A percentile compares a stretch with the other conserved stretches of the same genome.
These are phyloP conservation scores for Ochlodes sylvanus DNA, from an alignment of 2,888 invertebrate genomes.

Conservation along the genomic window DNA sequence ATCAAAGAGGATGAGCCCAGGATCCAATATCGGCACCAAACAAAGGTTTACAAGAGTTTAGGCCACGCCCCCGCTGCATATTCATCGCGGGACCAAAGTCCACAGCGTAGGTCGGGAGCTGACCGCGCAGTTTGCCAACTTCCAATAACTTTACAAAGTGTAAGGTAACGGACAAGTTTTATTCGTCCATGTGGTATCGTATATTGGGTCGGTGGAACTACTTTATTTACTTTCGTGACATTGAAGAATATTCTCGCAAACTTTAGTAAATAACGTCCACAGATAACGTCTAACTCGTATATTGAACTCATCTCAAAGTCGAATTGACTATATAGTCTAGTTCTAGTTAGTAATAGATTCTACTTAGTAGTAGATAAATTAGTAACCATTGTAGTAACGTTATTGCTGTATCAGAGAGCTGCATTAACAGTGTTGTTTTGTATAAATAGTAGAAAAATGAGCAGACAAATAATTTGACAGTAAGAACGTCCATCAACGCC, in stretches of 20 bases:
- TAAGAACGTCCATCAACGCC: too few relatives aligned
- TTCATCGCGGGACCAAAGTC: slow-evolving; percentile 74
- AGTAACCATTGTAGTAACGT: too few relatives aligned
- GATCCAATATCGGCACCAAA: slow-evolving; percentile 80
- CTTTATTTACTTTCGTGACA: slow-evolving; percentile 7
- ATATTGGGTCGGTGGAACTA: background rate
- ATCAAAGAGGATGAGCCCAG: slow-evolving; percentile 71
- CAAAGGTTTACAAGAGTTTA: slow-evolving; percentile 84
- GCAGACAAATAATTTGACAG: too few relatives aligned
- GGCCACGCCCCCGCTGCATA: slow-evolving; percentile 80
- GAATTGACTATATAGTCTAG: background rate
- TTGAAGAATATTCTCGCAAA: slow-evolving; percentile 18
- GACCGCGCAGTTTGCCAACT: slow-evolving; percentile 22
- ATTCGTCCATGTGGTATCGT: slow-evolving; percentile 9
- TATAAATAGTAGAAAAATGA: too few relatives aligned
- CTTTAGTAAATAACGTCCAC: background rate
- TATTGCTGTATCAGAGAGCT: too few relatives aligned
- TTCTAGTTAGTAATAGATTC: too few relatives aligned
- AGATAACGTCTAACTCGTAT: background rate
- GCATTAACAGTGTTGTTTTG: too few relatives aligned
- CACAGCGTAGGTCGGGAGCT: slow-evolving; percentile 53
- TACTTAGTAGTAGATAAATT: too few relatives aligned
- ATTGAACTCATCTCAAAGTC: slow-evolving; percentile 35
- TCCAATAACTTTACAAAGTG: slow-evolving; percentile 13
- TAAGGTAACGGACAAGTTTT: slow-evolving; percentile 8